A percentile compares a stretch with the other conserved stretches of the same genome.
These are phyloP conservation scores for Artibeus lituratus DNA, from an alignment of 2,797 vertebrate species.

Conservation along the genomic window DNA sequence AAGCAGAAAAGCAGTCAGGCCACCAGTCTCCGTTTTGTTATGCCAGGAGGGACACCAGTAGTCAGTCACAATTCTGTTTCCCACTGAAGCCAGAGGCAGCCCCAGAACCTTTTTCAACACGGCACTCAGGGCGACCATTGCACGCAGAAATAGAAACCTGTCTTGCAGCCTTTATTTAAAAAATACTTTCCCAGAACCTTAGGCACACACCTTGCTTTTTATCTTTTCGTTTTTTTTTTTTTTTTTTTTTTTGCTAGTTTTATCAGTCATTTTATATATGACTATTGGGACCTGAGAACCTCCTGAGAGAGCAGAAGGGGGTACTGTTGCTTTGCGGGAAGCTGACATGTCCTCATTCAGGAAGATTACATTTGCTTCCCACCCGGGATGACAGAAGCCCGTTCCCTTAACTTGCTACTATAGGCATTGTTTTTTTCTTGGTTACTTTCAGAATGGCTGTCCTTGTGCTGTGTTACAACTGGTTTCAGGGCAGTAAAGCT, in stretches of 20 bases:
- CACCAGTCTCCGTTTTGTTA: not conserved
- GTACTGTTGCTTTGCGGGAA: conserved; percentile 38
- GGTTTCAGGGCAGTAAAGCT: not conserved
- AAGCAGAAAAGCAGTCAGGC: not conserved
- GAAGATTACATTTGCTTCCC: conserved; percentile 45
- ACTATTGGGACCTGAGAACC: conserved; percentile 39
- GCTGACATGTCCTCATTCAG: conserved; percentile 25
- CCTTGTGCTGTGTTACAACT: not conserved
- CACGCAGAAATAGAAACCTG: not conserved
- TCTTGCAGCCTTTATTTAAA: not conserved
- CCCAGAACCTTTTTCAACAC: not conserved
- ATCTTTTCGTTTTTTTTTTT: not conserved
- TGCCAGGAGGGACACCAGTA: not conserved
- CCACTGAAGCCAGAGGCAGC: not conserved
- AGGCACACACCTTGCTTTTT: not conserved
- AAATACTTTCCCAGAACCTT: not conserved
- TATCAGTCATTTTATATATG: conserved; percentile 48
- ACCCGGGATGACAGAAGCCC: not conserved
- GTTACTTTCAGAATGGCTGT: conserved; percentile 82
- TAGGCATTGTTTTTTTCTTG: conserved; percentile 74
- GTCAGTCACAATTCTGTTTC: not conserved
- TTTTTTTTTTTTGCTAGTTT: not conserved
- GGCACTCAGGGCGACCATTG: not conserved
- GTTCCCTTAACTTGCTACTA: not conserved
- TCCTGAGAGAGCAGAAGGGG: conserved; percentile 49